These are phyloP conservation scores for Leucophora obtusa DNA, from an alignment of 2,888 invertebrate species.

Conservation along the genomic window DNA sequence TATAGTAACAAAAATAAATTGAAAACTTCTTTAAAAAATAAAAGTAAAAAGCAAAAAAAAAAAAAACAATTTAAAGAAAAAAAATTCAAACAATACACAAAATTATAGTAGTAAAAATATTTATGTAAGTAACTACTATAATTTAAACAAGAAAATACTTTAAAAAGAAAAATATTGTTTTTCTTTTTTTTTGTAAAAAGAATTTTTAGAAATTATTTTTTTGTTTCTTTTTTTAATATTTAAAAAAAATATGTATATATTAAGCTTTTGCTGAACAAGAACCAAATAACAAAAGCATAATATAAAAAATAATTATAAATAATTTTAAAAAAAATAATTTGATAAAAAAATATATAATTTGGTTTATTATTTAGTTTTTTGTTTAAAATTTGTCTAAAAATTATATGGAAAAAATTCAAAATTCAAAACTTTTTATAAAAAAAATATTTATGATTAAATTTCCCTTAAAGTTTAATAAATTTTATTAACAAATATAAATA, in stretches of 20 bases:
- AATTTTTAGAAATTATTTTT: conserved; percentile 25
- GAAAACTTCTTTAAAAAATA: conserved; percentile 57
- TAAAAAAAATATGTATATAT: background rate
- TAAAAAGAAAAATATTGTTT: conserved; percentile 39
- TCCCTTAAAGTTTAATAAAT: background rate
- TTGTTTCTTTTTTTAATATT: no score
- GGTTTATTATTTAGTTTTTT: conserved; percentile 24
- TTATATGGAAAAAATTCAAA: conserved; percentile 10
- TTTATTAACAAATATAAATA: background rate
- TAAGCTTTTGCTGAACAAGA: conserved; percentile 10
- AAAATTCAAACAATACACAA: conserved; percentile 21
- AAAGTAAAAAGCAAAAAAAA: conserved; percentile 25
- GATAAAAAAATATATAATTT: conserved; percentile 16
- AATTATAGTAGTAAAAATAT: conserved; percentile 69
- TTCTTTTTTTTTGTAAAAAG: background rate
- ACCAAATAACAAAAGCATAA: conserved; percentile 12
- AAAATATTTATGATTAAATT: background rate
- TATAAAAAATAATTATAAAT: background rate
- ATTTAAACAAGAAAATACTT: conserved; percentile 49
- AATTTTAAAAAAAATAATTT: conserved; percentile 5
- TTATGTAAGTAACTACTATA: conserved; percentile 69
- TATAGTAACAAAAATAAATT: conserved; percentile 23
- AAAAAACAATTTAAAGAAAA: conserved; percentile 38
- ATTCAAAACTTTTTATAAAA: conserved; percentile 33
- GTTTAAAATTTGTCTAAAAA: conserved; percentile 3